Base-by-base conservation (phyloP, 2,888 invertebrate genomes). In the Rugalucina vietnamica region DNA sequence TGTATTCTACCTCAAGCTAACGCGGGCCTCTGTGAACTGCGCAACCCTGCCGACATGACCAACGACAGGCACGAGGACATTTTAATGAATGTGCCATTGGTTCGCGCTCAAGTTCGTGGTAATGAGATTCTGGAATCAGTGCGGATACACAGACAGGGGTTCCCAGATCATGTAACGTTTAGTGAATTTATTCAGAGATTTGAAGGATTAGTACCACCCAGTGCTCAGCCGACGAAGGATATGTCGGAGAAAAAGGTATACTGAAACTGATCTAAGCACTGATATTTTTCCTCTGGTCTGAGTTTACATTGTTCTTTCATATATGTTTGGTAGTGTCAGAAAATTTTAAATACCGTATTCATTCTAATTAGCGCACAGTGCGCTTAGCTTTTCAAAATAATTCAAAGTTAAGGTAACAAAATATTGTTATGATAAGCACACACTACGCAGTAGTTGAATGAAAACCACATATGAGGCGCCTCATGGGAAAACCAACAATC, bases 121-220 rank as follows among this genome's bases (percentile, higher is more conserved):
- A 97, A 97, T 90, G 98, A 98, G 96, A 96, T 98, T 76, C 95
- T 99, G 88, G 98, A 98, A 91, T 97, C 98, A 0, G 97, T 98
- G 0, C 96, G 99, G 32, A 96, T 99, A 83, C 97, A 98, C 96
- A 98, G 98, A 93, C 97, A 98, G 95, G 99, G 99, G 34, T 99
- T 97, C 95, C 99, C 99, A 0, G 98, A 98, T 94, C 97, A 97
- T 92, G 96, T 99, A 96, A 97, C 97, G 82, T 96, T 98, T 82
- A 96, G 97, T 21, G 99, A 99, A 94, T 99, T 99, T 93, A 96
- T 97, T 79, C 96, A 98, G 91, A 97, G 98, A 94, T 98, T 97
- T 95, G 96, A 97, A 76, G 95, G 95, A 57, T 91, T 96, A 36
- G 91, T 94, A 5, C 91, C 96, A 95, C 89, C 91, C 10, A 87